Evolutionary conservation across 2,888 invertebrate genomes (phyloP), one percentile per base, ranked within the genome.

Genomic region (Heliconius charithonia): DNA sequence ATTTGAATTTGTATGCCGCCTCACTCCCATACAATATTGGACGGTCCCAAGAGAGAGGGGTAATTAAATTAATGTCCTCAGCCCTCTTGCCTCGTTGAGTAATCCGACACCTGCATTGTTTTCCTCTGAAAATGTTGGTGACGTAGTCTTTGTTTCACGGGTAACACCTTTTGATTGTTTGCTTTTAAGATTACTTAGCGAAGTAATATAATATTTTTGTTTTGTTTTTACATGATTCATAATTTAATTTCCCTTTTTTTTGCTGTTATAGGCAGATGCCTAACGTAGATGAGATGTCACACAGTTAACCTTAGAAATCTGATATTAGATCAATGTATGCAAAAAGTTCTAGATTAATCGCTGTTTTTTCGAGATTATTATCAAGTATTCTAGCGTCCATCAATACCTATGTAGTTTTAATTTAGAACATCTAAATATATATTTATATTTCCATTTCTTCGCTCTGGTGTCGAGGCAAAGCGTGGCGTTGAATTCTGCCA

Each of bases 51-150:
- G 93, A 90, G 94, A 91, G 91, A 87, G 85, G 85, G 87, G 86
- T 94, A 95, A 95, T 94, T 94, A 93, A 94, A 94, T 95, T 95
- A 94, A 94, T 93, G 94, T 92, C 90, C 92, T 89, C 87, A 87
- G 89, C 89, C 90, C 90, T 87, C 87, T 88, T 89, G 89, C 88
- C 88, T 88, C 89, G 90, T 87, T 86, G 87, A 89, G 94, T 93
- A 94, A 95, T 90, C 88, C 89, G 93, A 95, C 93, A 95, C 95
- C 93, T 94, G 94, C 93, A 92, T 91, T 93, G 93, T 93, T 92
- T 93, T 76, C 78, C 72, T 79, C 74, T 80, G 79, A 73, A 79
- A 81, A 69, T 81, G 77, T 75, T 80, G 81, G 76, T 77, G 80
- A 80, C 81, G 80, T 78, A 70, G 70, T 77, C 74, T 78, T 80